Conservation (phyloP, 2,797 vertebrate species). For the Sebastes steindachneri region DNA sequence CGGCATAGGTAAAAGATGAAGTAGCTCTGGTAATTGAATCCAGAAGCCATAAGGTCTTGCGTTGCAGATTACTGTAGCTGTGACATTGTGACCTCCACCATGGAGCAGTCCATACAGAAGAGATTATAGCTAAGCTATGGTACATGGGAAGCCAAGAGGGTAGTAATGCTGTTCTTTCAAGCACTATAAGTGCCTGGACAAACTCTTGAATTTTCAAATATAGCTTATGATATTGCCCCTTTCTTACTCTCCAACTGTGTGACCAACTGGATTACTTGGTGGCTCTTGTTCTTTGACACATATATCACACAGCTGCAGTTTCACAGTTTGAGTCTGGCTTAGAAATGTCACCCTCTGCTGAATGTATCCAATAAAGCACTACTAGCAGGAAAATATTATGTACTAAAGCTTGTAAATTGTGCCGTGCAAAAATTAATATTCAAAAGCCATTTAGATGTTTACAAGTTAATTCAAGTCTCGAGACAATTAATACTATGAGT, state of each 20-base stretch:
- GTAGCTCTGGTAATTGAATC: constrained; percentile 69
- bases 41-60: constrained; percentile 43
- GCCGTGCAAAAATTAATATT: background rate
- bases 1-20: constrained; percentile 54
- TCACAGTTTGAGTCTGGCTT: background rate
- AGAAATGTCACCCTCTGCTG: constrained; percentile 3
- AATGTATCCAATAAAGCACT: background rate
- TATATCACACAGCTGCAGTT: constrained; percentile 1
- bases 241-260: constrained; percentile 3
- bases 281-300: constrained; percentile 7
- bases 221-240: background rate
- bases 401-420: background rate
- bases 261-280: constrained; percentile 1
- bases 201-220: background rate
- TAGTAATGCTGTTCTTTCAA: constrained; percentile 16
- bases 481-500: background rate
- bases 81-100: constrained; percentile 53
- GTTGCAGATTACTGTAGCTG: constrained; percentile 51
- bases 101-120: constrained; percentile 20
- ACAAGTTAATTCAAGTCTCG: background rate
- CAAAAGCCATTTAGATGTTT: background rate
- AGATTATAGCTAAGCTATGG: constrained; percentile 37
- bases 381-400: background rate
- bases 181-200: background rate
- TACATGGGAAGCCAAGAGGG: constrained; percentile 20